Percentiles rank a stretch among this genome's conserved stretches.
phyloP scores from a whole-genome alignment of 2,113 vertebrate species.

The Protobothrops flavoviridis region DNA sequence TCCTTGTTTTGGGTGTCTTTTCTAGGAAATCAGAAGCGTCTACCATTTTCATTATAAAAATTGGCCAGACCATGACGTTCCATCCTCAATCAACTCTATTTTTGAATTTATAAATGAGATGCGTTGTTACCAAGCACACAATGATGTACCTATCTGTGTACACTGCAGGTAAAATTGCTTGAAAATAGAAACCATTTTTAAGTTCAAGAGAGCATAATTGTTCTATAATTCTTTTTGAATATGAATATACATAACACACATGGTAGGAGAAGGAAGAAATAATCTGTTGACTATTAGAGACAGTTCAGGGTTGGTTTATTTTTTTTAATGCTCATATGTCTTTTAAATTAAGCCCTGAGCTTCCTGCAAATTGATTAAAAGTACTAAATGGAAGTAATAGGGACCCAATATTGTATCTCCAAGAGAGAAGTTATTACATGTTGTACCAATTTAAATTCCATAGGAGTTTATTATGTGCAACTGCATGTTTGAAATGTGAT shows the following conservation, averaged over 20 bases:
- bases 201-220: not conserved
- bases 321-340: not conserved
- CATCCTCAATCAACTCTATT: slow-evolving; percentile 85
- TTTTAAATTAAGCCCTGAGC: not conserved
- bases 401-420: not conserved
- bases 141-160: slow-evolving; percentile 85
- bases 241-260: not conserved
- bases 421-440: not conserved
- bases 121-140: slow-evolving; percentile 77
- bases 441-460: not conserved
- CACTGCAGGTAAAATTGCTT: slow-evolving; percentile 88
- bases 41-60: slow-evolving; percentile 92
- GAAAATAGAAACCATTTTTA: not conserved
- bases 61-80: slow-evolving; percentile 95
- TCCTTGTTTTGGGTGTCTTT: not conserved
- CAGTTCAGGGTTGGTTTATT: not conserved
- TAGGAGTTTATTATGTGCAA: not conserved
- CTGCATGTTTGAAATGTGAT: not conserved
- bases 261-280: not conserved
- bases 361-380: not conserved
- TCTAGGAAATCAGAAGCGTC: slow-evolving; percentile 75
- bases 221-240: not conserved
- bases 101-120: slow-evolving; percentile 86
- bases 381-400: not conserved
- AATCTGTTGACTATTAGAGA: not conserved